Evolutionary conservation across 2,113 vertebrate genomes (phyloP), one percentile per base, ranked within the genome.

Genomic region (Balaenoptera acutorostrata): DNA sequence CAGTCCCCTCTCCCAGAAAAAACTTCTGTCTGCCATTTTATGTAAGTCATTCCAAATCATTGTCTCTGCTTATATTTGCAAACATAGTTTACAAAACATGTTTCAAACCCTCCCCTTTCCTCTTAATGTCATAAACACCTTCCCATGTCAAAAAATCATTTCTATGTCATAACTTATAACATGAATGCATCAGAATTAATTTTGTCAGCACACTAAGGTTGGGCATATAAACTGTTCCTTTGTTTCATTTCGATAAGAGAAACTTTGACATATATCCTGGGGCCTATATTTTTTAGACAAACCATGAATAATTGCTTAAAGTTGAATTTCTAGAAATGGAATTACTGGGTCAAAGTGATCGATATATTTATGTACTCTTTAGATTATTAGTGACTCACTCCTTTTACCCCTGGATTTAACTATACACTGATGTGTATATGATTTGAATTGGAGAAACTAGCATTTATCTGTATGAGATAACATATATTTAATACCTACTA

Each of bases 381-480:
- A 18, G 8, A 80, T 94, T 80, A 80, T 57, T 57, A 57, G 52
- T 2, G 6, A 63, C 17, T 33, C 8, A 10, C 6, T 64, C 9
- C 36, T 81, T 39, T 63, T 7, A 80, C 6, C 7, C 20, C 61
- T 23, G 10, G 13, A 31, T 41, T 41, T 17, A 69, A 90, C 12
- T 10, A 21, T 6, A 36, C 3, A 8, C 6, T 66, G 8, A 11
- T 69, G 41, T 1, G 21, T 8, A n/a, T 1, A 9, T n/a, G 8
- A 59, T 29, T 74, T 59, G 25, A n/a, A 74, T 23, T 12, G 36
- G 14, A 25, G 9, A 90, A 63, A n/a, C 6, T 3, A 36, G 20
- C n/a, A 13, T 74, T 36, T 74, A 59, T 55, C 1, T n/a, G 21
- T 0, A n/a, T 14, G 8, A 46, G 3, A 46, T 20, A 41, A 3